Evolutionary conservation across 2,797 vertebrate species (phyloP).

Genomic region (Microcaecilia unicolor): DNA sequence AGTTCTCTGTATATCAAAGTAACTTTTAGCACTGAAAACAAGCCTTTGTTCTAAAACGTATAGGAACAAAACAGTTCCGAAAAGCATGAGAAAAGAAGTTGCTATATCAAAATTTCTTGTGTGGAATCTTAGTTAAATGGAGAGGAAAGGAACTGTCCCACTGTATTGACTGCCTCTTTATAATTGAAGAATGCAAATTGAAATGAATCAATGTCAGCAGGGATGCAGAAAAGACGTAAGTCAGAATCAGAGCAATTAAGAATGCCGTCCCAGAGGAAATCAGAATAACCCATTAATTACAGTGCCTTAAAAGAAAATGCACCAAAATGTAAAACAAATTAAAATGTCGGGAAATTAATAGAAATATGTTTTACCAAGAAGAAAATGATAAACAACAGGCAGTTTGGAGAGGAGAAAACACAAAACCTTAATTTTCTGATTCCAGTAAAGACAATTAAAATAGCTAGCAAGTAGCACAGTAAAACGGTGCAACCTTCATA

Average conservation of each 20-base stretch:
- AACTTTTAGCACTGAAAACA: too few species aligned
- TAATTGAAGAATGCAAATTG: conserved; percentile 39
- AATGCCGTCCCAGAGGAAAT: conserved; percentile 49
- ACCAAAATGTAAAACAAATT: conserved; percentile 24
- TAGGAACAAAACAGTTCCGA: too few species aligned
- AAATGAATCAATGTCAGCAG: conserved; percentile 43
- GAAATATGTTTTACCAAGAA: conserved; percentile 5
- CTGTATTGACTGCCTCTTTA: conserved; percentile 26
- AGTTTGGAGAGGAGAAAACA: not conserved
- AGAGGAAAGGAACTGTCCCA: conserved; percentile 12
- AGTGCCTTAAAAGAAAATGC: conserved; percentile 46
- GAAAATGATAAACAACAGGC: not conserved
- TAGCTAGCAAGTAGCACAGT: too few species aligned
- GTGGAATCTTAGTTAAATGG: too few species aligned
- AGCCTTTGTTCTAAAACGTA: too few species aligned
- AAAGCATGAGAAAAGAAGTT: too few species aligned
- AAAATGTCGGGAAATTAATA: conserved; percentile 34
- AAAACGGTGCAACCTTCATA: too few species aligned
- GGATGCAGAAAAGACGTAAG: conserved; percentile 42
- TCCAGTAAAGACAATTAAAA: too few species aligned
- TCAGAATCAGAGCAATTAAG: conserved; percentile 55
- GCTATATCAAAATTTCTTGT: not conserved
- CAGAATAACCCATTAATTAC: conserved; percentile 53
- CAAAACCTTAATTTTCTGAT: too few species aligned
- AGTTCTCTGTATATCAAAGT: too few species aligned